Evolutionary conservation across 2,113 vertebrate genomes (phyloP), one percentile per base, ranked within the genome.

Genomic region (Sardina pilchardus): DNA sequence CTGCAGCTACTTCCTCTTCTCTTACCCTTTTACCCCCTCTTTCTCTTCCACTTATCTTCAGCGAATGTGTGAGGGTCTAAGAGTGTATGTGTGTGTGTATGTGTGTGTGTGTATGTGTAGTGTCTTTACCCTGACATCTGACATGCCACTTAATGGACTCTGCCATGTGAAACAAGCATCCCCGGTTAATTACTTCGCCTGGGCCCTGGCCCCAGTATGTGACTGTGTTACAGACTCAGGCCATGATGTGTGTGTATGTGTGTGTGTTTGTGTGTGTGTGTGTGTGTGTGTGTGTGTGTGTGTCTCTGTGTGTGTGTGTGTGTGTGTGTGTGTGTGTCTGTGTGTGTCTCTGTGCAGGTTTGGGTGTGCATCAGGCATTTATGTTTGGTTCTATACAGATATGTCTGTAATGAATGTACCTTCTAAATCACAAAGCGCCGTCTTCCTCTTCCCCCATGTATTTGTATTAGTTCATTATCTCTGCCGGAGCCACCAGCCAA

Each of bases 121-220:
- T 92, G 89, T 91, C 91, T 92, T 91, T 92, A 92, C 89, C 90
- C 93, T 92, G 92, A 93, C 92, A 93, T 92, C 92, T 94, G 93
- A 93, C 92, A 92, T 88, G 92, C 90, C 91, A 90, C 91, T 92
- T 93, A 93, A 94, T 93, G 92, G 92, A 93, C 92, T 94, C 92
- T 92, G 93, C 92, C 92, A 92, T 93, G 93, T 94, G 92, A 94
- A 94, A 94, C 93, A 93, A 93, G 93, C 90, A 83, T 89, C 93
- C 90, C 87, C 87, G 85, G 90, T 94, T 94, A 93, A 94, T 94
- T 93, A 93, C 92, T 91, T 92, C 89, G 89, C 92, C 91, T 93
- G 90, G 90, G 92, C 91, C 91, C 89, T 91, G 92, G 93, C 92
- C 92, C 93, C 91, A 92, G 90, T 91, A 87, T 36, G 86, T 81